A percentile compares a stretch with the other conserved stretches of the same genome.
These are phyloP conservation scores for Nomada ferruginata DNA, from an alignment of 2,888 invertebrate genomes.

Conservation along the genomic window DNA sequence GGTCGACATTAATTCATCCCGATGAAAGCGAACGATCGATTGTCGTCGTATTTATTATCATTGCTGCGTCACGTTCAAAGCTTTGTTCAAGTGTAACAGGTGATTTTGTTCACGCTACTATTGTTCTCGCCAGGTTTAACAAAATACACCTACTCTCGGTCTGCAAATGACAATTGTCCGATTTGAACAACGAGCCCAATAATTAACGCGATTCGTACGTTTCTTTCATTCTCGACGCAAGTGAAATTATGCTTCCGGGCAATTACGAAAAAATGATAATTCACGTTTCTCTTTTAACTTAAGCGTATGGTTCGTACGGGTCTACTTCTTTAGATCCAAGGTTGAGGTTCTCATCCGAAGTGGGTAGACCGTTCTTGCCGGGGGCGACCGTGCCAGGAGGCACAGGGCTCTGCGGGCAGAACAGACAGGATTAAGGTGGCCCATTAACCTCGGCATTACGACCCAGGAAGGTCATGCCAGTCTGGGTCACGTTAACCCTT, in stretches of 20 bases:
- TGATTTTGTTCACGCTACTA: slow-evolving; percentile 11
- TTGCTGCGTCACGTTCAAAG: slow-evolving; percentile 35
- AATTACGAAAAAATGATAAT: slow-evolving; percentile 30
- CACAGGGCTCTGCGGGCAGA: slow-evolving; percentile 81
- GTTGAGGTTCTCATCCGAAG: slow-evolving; percentile 82
- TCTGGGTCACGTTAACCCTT: slow-evolving; percentile 51
- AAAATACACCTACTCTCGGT: slow-evolving; percentile 57
- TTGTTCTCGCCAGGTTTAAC: slow-evolving; percentile 33
- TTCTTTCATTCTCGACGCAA: slow-evolving; percentile 4
- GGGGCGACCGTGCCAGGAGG: slow-evolving; percentile 78
- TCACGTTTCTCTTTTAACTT: slow-evolving; percentile 16
- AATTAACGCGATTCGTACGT: slow-evolving; percentile 23
- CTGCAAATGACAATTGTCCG: slow-evolving; percentile 22
- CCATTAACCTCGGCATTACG: slow-evolving; percentile 32
- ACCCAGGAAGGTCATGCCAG: slow-evolving; percentile 29
- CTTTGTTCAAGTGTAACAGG: background rate
- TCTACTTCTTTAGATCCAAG: slow-evolving; percentile 33
- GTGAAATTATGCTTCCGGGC: background rate
- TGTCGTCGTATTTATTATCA: slow-evolving; percentile 1
- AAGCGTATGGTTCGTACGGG: slow-evolving; percentile 40
- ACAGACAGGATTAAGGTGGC: slow-evolving; percentile 65
- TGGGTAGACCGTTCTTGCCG: slow-evolving; percentile 81
- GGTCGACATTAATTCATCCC: background rate
- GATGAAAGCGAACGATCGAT: slow-evolving; percentile 5
- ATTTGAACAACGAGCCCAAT: slow-evolving; percentile 23